These are phyloP conservation scores for Orthonevra nobilis DNA, from an alignment of 2,888 invertebrate genomes.

Conservation along the genomic window DNA sequence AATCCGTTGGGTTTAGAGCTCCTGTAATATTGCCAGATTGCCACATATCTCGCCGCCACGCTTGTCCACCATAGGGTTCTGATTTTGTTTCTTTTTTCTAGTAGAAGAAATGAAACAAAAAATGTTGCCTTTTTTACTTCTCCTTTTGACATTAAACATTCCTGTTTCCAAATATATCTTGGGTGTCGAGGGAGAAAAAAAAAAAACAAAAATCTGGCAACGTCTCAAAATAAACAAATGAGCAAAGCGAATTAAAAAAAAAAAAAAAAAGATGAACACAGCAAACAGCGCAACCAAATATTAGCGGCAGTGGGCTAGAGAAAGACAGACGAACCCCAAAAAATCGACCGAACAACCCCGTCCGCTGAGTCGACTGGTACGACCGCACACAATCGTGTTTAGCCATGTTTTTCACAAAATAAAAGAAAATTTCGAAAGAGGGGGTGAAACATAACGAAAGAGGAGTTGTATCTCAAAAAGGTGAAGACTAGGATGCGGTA, in stretches of 20 bases:
- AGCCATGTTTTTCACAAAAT: slow-evolving; percentile 25
- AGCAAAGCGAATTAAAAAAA: too few relatives aligned
- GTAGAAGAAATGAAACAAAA: slow-evolving; percentile 25
- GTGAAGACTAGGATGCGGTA: slow-evolving; percentile 50
- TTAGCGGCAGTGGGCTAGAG: slow-evolving; percentile 46
- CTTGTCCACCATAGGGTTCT: slow-evolving; percentile 37
- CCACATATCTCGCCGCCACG: slow-evolving; percentile 26
- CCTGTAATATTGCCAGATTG: too few relatives aligned
- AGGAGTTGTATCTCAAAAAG: slow-evolving; percentile 34
- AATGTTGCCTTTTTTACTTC: neutral
- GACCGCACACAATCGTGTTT: slow-evolving; percentile 50
- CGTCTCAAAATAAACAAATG: slow-evolving; percentile 65
- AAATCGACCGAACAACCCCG: slow-evolving; percentile 69
- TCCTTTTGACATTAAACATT: slow-evolving; percentile 47
- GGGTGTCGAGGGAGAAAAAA: slow-evolving; percentile 2
- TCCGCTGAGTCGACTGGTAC: slow-evolving; percentile 64
- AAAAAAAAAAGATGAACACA: slow-evolving; percentile 45
- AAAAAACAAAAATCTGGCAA: slow-evolving; percentile 61
- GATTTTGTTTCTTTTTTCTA: slow-evolving; percentile 39
- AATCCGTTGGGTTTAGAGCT: slow-evolving; percentile 7
- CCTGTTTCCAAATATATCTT: slow-evolving; percentile 63
- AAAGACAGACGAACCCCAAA: slow-evolving; percentile 60
- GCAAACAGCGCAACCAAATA: slow-evolving; percentile 57
- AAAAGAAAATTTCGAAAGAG: slow-evolving; percentile 7
- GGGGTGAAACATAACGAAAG: slow-evolving; percentile 30